Conservation (phyloP, 2,797 vertebrate genomes). For the Alca torda region DNA sequence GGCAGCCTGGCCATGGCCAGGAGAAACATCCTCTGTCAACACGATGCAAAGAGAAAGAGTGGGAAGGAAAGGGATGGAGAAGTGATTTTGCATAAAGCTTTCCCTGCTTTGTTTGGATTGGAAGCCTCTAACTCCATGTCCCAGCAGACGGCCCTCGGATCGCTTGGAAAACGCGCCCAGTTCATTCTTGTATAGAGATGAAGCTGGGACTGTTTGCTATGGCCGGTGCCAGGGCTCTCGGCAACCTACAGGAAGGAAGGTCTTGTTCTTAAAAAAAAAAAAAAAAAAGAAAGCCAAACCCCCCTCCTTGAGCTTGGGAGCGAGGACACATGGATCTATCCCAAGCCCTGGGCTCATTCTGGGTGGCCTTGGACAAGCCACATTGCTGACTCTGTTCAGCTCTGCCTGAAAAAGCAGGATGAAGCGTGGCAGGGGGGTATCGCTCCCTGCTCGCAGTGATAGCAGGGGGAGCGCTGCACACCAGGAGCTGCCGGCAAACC, state of each 20-base stretch:
- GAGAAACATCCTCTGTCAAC: constrained; percentile 41
- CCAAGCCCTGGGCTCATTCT: constrained; percentile 24
- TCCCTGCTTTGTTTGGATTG: constrained; percentile 51
- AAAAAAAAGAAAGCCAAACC: neutral
- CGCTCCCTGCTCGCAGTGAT: rapidly evolving
- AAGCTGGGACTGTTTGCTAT: neutral
- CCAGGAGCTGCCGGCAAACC: neutral
- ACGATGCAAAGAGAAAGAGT: neutral
- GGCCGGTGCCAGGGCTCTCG: neutral
- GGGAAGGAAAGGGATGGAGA: neutral
- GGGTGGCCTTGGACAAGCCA: constrained; percentile 59
- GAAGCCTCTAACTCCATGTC: constrained; percentile 1
- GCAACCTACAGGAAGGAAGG: constrained; percentile 54
- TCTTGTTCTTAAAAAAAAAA: neutral
- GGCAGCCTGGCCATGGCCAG: neutral
- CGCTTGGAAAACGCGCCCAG: constrained; percentile 7
- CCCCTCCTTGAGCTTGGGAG: neutral
- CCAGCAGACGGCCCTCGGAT: neutral
- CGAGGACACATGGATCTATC: neutral
- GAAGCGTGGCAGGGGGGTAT: neutral
- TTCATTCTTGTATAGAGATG: neutral
- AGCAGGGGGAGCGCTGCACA: neutral
- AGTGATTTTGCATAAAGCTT: neutral
- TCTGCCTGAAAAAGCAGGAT: constrained; percentile 38
- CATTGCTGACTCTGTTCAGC: constrained; percentile 18